These are phyloP conservation scores for Melanerpes aurifrons DNA, from an alignment of 2,113 vertebrate genomes.

Conservation along the genomic window DNA sequence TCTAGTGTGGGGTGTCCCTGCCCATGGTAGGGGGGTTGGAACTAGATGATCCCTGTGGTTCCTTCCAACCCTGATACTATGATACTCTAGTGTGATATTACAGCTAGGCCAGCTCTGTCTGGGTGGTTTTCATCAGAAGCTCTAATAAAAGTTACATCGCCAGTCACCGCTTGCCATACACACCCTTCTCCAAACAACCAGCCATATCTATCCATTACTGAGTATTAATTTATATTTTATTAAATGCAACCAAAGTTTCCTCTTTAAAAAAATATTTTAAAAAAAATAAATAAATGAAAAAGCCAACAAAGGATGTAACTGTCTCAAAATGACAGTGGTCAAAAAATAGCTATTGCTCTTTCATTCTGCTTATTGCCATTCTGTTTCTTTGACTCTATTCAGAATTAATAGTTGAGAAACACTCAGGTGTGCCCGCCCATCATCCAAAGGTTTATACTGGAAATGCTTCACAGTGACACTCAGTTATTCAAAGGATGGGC, in stretches of 20 bases:
- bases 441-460: not conserved
- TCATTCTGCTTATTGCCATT: not conserved
- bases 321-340: not conserved
- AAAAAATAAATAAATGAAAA: too few relatives aligned
- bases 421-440: not conserved
- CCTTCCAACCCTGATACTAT: too few relatives aligned
- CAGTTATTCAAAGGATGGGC: not conserved
- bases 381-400: not conserved
- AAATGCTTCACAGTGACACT: not conserved
- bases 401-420: not conserved
- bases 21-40: too few relatives aligned
- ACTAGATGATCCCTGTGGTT: too few relatives aligned
- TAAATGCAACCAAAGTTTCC: not conserved
- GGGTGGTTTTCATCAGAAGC: not conserved
- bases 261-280: not conserved
- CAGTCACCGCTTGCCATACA: not conserved
- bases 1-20: too few relatives aligned
- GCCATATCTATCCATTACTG: not conserved
- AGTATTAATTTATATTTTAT: not conserved
- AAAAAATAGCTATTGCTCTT: not conserved
- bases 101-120: not conserved
- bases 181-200: not conserved
- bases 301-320: not conserved
- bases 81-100: not conserved
- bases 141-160: not conserved